These are phyloP conservation scores for Xenentodon cancila DNA, from an alignment of 2,797 vertebrate genomes.

Conservation along the genomic window DNA sequence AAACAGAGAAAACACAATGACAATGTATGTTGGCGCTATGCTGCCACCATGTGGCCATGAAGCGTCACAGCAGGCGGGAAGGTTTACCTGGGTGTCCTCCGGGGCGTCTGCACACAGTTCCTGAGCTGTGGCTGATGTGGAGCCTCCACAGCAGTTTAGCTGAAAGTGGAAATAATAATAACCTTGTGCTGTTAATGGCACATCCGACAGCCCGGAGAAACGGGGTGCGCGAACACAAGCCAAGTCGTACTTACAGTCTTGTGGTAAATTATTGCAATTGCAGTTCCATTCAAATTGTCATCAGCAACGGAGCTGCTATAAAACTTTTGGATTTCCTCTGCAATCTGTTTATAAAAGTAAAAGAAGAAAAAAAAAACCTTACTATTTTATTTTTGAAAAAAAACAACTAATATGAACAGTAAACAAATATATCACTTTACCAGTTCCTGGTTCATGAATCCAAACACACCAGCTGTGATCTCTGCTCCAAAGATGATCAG, in stretches of 20 bases:
- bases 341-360: conserved; percentile 78
- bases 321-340: conserved; percentile 88
- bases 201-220: not conserved
- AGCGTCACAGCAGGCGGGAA: conserved; percentile 6
- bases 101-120: conserved; percentile 44
- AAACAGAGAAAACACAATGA: not conserved
- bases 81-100: conserved; percentile 54
- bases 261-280: conserved; percentile 80
- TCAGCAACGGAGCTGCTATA: conserved; percentile 81
- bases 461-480: conserved; percentile 93
- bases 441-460: conserved; percentile 91
- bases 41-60: conserved; percentile 49
- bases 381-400: not conserved
- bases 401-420: not conserved
- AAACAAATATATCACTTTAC: conserved; percentile 63
- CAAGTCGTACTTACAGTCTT: conserved; percentile 80
- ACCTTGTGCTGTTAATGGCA: not conserved
- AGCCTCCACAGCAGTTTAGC: conserved; percentile 78
- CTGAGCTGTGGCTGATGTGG: not conserved
- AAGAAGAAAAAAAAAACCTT: not conserved
- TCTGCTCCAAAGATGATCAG: conserved; percentile 97
- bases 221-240: not conserved
- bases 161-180: conserved; percentile 23
- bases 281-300: conserved; percentile 72
- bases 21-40: not conserved